Conservation (phyloP, 2,888 invertebrate species). For the Pristionchus exspectatus region DNA sequence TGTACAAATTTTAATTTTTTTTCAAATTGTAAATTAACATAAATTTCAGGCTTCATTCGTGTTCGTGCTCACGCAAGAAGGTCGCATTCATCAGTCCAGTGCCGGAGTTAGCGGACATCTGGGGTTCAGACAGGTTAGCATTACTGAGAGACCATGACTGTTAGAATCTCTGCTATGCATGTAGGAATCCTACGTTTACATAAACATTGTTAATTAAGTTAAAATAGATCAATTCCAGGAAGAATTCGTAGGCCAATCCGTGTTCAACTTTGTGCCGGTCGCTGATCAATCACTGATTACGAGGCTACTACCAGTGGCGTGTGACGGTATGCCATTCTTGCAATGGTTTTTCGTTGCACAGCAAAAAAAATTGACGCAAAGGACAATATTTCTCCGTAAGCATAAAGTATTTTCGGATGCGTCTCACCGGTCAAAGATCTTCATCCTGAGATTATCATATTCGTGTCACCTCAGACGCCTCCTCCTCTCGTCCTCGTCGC, state of each 20-base stretch:
- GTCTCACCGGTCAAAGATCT: not conserved
- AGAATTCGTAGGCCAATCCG: conserved; percentile 42
- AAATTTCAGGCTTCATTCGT: conserved; percentile 26
- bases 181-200: no score
- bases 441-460: not conserved
- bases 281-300: conserved; percentile 42
- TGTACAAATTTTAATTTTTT: not conserved
- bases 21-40: not conserved
- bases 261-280: conserved; percentile 43
- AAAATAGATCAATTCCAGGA: conserved; percentile 7
- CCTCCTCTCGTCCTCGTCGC: not conserved
- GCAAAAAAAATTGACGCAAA: no score
- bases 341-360: no score
- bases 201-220: no score
- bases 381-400: no score
- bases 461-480: not conserved
- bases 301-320: not conserved
- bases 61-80: conserved; percentile 15
- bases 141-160: no score
- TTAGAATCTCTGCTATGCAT: no score
- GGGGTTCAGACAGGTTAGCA: conserved; percentile 29
- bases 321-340: not conserved
- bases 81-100: conserved; percentile 25
- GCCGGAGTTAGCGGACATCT: conserved; percentile 10
- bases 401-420: no score